Conservation (phyloP, 1,140 invertebrate species). For the Drosophila bifasciata region DNA sequence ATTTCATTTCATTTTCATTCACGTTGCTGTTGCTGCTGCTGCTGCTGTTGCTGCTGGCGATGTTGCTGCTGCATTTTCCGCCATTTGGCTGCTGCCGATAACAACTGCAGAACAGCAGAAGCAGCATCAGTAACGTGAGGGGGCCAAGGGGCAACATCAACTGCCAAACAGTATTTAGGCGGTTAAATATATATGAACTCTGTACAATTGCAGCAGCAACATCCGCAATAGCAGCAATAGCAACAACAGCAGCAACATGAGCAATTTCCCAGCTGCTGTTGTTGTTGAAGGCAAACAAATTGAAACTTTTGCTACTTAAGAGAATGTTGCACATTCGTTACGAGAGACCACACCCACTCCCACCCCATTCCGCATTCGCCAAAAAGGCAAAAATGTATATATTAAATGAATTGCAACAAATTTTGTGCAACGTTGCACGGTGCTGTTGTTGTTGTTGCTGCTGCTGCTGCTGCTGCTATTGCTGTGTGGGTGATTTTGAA, state of each 20-base stretch:
- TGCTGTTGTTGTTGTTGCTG: neutral
- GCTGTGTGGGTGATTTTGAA: conserved; percentile 27
- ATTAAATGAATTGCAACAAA: conserved; percentile 71
- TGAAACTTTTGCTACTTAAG: conserved; percentile 70
- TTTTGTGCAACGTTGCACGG: conserved; percentile 62
- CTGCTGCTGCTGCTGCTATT: neutral
- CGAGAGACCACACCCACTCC: conserved; percentile 35
- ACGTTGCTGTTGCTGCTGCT: conserved; percentile 35
- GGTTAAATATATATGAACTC: conserved; percentile 76
- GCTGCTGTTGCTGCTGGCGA: conserved; percentile 39
- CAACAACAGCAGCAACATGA: neutral
- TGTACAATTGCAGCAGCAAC: conserved; percentile 49
- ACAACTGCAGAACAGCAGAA: conserved; percentile 49
- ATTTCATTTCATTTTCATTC: conserved; percentile 59
- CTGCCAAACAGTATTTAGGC: conserved; percentile 75
- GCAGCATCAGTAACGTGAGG: conserved; percentile 7
- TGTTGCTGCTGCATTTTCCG: conserved; percentile 67
- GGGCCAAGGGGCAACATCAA: conserved; percentile 13
- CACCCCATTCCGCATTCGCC: conserved; percentile 9
- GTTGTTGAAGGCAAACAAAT: conserved; percentile 55
- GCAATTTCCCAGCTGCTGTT: conserved; percentile 5
- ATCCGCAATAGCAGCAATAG: conserved; percentile 30
- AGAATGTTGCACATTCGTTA: conserved; percentile 59
- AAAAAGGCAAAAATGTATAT: conserved; percentile 50
- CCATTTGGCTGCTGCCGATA: conserved; percentile 72